Base-by-base conservation (phyloP, 2,113 vertebrate species). In the Fulmarus glacialis region DNA sequence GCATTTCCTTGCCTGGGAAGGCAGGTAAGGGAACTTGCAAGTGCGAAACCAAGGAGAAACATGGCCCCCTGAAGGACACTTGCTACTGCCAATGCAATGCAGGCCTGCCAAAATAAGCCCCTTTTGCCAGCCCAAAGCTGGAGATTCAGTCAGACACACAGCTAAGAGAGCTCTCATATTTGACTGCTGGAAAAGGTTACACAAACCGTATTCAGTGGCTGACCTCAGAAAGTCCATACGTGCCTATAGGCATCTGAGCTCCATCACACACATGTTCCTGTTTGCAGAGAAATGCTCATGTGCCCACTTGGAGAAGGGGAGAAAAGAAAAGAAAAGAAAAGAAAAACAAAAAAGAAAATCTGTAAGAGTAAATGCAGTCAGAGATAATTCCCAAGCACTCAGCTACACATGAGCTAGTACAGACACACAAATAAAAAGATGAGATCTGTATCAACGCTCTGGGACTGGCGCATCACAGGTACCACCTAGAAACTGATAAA, bases 311-410 rank as follows among this genome's bases (percentile, higher is more conserved):
- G 22, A 62, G 18, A 48, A 82, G 6, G 12, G 15, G 6, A 34
- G 10, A 30, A 74, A 47, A n/a, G 23, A 8, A 5, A 2, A 2
- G 5, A 8, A 5, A 2, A 2, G 5, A 8, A 32, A 12, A 12
- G 45, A 3, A 5, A 23, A 34, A 15, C 11, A 13, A n/a, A 27
- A 36, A 13, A 13, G 6, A 34, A 34, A 38, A 62, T 5, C 17
- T 45, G 0, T 12, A 9, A 15, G 42, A 82, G 42, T n/a, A 17
- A 81, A 87, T 3, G 6, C 62, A 79, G n/a, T 8, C 43, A 71
- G 83, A 82, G 26, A 3, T 29, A 32, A 79, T 32, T 83, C 74
- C 64, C 4, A 22, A 84, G 77, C 0, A 3, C n/a, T 52, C 27
- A 5, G 59, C n/a, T 66, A 45, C 20, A 9, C 10, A 17, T 2